Base-by-base conservation (phyloP, 2,113 vertebrate species). In the Motacilla alba region DNA sequence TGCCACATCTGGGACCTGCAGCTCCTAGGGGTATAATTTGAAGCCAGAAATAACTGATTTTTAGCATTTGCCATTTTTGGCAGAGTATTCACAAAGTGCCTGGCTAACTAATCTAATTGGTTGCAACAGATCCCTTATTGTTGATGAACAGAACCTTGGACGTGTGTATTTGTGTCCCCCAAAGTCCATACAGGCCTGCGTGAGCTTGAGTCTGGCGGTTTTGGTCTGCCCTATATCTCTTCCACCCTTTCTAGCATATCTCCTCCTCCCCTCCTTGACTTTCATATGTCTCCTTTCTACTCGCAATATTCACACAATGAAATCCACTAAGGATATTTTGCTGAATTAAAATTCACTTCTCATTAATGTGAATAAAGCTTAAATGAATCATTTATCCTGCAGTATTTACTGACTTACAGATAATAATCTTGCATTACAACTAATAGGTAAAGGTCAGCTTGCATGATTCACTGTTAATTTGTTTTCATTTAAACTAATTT, bases 401-500 rank as follows among this genome's bases (percentile, higher is more conserved):
- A 67, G 27, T 75, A 88, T 93, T 95, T 97, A 93, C 72, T 90
- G 68, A 80, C 59, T 93, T 93, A 55, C 22, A 74, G 46, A 68
- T 91, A 93, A 74, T 56, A 74, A 49, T 83, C 72, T 91, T 90
- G 63, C 63, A 72, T 85, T 96, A 74, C 68, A 93, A 88, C 69
- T 83, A 93, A 63, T 50, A 85, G 53, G 55, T 92, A 94, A 97
- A 95, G 77, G 84, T 94, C 95, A 92, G 44, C 83, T 93, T 91
- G 52, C 68, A 67, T 63, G 50, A 95, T 83, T 91, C 46, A 52
- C n/a, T 60, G 37, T 83, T 87, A 82, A 96, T 94, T 91, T 95
- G 87, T 91, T 96, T 96, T 95, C n/a, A 81, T 96, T 93, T 91
- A 91, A 88, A 88, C 17, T 96, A 88, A 95, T 95, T 94, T 84